These are phyloP conservation scores for Otolemur crassicaudatus DNA, from an alignment of 2,797 vertebrate species.

Conservation along the genomic window DNA sequence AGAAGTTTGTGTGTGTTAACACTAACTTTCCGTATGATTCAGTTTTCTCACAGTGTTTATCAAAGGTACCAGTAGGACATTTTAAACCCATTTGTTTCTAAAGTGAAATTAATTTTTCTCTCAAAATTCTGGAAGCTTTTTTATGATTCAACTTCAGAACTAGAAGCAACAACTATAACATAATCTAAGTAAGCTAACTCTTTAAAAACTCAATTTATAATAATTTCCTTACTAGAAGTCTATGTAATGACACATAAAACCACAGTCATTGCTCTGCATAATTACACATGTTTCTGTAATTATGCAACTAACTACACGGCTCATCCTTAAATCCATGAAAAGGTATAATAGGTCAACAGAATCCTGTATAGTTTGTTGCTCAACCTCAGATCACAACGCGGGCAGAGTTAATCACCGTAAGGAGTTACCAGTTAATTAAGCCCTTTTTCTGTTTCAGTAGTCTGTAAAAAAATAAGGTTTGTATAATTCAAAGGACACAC, in stretches of 20 bases:
- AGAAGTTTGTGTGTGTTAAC: not conserved
- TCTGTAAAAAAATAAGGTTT: not conserved
- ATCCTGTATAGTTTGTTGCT: not conserved
- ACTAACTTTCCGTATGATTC: not conserved
- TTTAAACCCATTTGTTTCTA: slow-evolving; percentile 2
- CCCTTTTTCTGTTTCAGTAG: not conserved
- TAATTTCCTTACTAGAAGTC: slow-evolving; percentile 23
- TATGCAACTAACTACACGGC: not conserved
- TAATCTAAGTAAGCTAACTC: slow-evolving; percentile 28
- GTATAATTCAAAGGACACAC: not conserved
- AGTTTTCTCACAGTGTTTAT: not conserved
- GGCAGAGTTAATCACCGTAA: not conserved
- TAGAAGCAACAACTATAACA: slow-evolving; percentile 17
- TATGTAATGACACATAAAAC: not conserved
- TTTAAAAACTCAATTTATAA: slow-evolving; percentile 4
- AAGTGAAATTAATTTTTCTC: slow-evolving; percentile 34
- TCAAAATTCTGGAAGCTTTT: slow-evolving; percentile 27
- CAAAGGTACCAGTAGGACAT: not conserved
- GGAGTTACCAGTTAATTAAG: slow-evolving; percentile 48
- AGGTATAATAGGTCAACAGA: slow-evolving; percentile 17
- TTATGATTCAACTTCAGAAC: not conserved
- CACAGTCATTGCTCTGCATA: not conserved
- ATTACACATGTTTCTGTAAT: not conserved
- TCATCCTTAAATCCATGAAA: not conserved
- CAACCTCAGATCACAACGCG: not conserved